Conservation (phyloP, 2,113 vertebrate species). For the Laticauda laticaudata region DNA sequence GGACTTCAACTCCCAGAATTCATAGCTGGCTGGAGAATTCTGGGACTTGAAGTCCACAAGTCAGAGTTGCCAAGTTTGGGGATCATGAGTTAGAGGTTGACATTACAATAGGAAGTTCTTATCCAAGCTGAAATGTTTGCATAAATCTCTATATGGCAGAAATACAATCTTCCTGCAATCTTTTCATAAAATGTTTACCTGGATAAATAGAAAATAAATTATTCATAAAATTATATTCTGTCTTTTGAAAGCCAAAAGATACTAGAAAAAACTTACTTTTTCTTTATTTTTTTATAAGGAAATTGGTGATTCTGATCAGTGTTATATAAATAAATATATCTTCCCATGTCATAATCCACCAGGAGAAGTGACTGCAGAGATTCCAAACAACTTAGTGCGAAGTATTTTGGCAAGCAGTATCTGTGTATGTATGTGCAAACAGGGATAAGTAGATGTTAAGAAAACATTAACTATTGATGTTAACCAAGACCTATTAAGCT, state of each 20-base stretch:
- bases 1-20: too few species aligned
- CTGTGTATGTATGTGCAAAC: not conserved
- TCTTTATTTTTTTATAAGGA: not conserved
- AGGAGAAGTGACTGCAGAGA: not conserved
- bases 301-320: not conserved
- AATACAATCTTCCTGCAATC: not conserved
- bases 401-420: not conserved
- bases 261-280: not conserved
- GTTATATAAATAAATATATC: conserved; percentile 21
- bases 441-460: not conserved
- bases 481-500: not conserved
- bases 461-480: conserved; percentile 6
- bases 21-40: too few species aligned
- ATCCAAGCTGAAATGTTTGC: not conserved
- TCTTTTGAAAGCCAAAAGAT: conserved; percentile 31
- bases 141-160: not conserved
- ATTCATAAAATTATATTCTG: conserved; percentile 21
- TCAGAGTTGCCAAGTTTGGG: too few species aligned
- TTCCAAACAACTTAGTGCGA: not conserved
- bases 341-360: not conserved
- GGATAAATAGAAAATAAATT: conserved; percentile 38
- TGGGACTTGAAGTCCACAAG: too few species aligned
- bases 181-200: not conserved
- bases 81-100: too few species aligned
- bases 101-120: not conserved